Conservation (phyloP, 2,888 invertebrate species). For the Esperia sulphurella region DNA sequence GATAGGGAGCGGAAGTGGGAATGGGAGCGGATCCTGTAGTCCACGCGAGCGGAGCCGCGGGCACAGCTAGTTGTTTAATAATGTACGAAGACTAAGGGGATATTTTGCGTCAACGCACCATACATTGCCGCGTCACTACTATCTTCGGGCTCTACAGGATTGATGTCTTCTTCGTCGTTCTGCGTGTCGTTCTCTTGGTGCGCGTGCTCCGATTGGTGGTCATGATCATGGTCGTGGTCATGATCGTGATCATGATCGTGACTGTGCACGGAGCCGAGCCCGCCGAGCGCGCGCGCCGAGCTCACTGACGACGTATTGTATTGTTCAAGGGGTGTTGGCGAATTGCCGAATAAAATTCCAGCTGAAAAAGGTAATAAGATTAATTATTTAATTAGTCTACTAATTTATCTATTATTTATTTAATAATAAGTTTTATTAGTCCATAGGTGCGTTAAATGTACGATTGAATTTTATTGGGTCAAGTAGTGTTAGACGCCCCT, state of each 20-base stretch:
- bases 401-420: too few species aligned
- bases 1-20: too few species aligned
- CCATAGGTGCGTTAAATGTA: too few species aligned
- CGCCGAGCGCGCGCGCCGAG: conserved; percentile 80
- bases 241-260: conserved; percentile 25
- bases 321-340: conserved; percentile 79
- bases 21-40: too few species aligned
- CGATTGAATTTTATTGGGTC: too few species aligned
- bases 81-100: too few species aligned
- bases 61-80: too few species aligned
- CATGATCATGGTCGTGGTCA: conserved; percentile 19
- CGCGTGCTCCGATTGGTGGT: conserved; percentile 18
- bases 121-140: conserved; percentile 73
- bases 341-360: conserved; percentile 83
- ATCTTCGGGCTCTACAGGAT: conserved; percentile 46
- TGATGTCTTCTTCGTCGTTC: conserved; percentile 39
- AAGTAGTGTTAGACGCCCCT: too few species aligned
- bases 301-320: conserved; percentile 66
- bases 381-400: neutral
- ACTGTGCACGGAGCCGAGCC: conserved; percentile 44
- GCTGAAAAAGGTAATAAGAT: conserved; percentile 68
- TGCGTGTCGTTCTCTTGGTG: conserved; percentile 9
- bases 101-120: too few species aligned
- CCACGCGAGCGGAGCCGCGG: too few species aligned
- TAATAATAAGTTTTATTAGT: too few species aligned